phyloP scores from a whole-genome alignment of 2,797 vertebrate genomes.

The Dermochelys coriacea region DNA sequence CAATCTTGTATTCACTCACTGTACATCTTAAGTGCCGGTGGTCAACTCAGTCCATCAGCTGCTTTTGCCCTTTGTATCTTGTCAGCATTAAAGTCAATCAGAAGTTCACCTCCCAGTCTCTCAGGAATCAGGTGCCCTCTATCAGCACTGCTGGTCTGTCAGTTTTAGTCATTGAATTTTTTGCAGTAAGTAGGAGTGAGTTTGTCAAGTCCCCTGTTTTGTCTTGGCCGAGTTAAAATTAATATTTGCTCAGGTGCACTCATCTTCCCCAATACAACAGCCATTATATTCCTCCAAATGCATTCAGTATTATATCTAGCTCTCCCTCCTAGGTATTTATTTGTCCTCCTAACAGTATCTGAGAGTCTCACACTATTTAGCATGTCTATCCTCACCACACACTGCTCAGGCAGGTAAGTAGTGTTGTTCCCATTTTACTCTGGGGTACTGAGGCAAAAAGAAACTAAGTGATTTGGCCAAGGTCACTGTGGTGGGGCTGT shows the following conservation, averaged over 20 bases:
- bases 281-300: accelerated
- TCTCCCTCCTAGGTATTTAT: background rate
- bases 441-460: accelerated
- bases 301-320: background rate
- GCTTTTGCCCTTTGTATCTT: background rate
- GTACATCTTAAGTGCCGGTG: background rate
- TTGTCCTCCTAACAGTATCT: background rate
- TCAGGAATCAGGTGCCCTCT: slow-evolving; percentile 16
- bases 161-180: background rate
- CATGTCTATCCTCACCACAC: background rate
- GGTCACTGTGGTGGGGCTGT: background rate
- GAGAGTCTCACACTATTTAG: background rate
- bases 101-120: slow-evolving; percentile 24
- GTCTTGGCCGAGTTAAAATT: slow-evolving; percentile 9
- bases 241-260: background rate
- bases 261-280: background rate
- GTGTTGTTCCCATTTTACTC: background rate
- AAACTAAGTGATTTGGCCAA: background rate
- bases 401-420: background rate
- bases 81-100: slow-evolving; percentile 30
- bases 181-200: background rate
- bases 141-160: slow-evolving; percentile 41
- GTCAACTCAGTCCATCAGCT: slow-evolving; percentile 17
- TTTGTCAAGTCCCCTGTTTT: slow-evolving; percentile 25
- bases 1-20: background rate